phyloP scores from a whole-genome alignment of 2,888 invertebrate genomes.

The Piscicola geometra region DNA sequence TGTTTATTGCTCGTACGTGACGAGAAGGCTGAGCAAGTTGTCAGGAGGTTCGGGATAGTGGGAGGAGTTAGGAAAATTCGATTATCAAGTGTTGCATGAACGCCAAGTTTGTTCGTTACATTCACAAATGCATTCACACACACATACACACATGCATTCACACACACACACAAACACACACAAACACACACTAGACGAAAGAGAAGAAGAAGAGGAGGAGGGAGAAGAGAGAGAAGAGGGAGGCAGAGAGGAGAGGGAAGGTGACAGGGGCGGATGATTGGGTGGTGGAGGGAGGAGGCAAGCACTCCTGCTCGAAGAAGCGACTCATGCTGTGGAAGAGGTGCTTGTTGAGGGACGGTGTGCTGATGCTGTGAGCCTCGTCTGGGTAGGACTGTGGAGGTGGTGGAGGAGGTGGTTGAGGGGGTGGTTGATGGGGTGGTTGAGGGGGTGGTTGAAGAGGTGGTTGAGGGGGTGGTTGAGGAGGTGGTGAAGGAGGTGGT shows the following conservation, averaged over 20 bases:
- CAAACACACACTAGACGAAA: too few relatives aligned
- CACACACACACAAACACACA: too few relatives aligned
- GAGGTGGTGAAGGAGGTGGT: neutral
- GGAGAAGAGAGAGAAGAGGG: neutral
- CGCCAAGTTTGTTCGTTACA: too few relatives aligned
- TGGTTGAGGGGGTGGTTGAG: neutral
- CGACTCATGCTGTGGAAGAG: constrained; percentile 35
- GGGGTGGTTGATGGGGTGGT: constrained; percentile 8
- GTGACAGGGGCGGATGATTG: neutral
- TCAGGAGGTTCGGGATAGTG: too few relatives aligned
- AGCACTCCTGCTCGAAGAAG: constrained; percentile 39
- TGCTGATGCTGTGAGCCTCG: constrained; percentile 23
- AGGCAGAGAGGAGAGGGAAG: too few relatives aligned
- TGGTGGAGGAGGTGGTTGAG: neutral
- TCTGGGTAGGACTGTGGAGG: constrained; percentile 34
- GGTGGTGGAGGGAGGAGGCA: neutral
- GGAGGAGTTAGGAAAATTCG: too few relatives aligned
- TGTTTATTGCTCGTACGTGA: too few relatives aligned
- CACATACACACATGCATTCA: too few relatives aligned
- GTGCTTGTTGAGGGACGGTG: constrained; percentile 34
- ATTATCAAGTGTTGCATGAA: too few relatives aligned
- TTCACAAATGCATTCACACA: too few relatives aligned
- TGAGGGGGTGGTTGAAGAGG: too few relatives aligned
- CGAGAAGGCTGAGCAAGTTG: too few relatives aligned
- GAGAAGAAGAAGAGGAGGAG: neutral